Evolutionary conservation across 2,888 invertebrate species (phyloP).

Genomic region (Tipula confusa): DNA sequence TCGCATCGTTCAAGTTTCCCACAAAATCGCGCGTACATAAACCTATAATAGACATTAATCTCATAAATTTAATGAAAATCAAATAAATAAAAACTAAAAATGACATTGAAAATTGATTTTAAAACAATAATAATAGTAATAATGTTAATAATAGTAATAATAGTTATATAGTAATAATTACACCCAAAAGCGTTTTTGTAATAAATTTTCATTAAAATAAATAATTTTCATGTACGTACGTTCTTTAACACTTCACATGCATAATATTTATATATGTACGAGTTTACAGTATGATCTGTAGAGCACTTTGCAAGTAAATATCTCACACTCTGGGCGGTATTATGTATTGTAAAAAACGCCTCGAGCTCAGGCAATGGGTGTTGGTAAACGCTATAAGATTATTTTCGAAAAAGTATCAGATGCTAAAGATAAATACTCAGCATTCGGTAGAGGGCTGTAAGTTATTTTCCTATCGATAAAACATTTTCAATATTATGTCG

Average conservation of each 20-base stretch:
- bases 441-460: too few relatives aligned
- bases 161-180: neutral
- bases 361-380: too few relatives aligned
- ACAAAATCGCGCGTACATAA: neutral
- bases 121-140: neutral
- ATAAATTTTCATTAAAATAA: constrained; percentile 9
- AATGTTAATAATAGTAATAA: neutral
- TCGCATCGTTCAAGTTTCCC: neutral
- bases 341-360: too few relatives aligned
- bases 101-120: constrained; percentile 20
- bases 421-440: too few relatives aligned
- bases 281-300: neutral
- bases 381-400: too few relatives aligned
- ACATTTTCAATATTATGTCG: too few relatives aligned
- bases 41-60: neutral
- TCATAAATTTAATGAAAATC: neutral
- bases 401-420: too few relatives aligned
- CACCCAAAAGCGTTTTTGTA: neutral
- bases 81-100: neutral
- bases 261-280: neutral
- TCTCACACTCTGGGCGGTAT: too few relatives aligned
- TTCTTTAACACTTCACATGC: constrained; percentile 16
- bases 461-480: too few relatives aligned
- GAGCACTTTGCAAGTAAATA: too few relatives aligned
- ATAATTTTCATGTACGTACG: neutral